phyloP scores from a whole-genome alignment of 2,888 invertebrate species.

The Adelphocoris suturalis region DNA sequence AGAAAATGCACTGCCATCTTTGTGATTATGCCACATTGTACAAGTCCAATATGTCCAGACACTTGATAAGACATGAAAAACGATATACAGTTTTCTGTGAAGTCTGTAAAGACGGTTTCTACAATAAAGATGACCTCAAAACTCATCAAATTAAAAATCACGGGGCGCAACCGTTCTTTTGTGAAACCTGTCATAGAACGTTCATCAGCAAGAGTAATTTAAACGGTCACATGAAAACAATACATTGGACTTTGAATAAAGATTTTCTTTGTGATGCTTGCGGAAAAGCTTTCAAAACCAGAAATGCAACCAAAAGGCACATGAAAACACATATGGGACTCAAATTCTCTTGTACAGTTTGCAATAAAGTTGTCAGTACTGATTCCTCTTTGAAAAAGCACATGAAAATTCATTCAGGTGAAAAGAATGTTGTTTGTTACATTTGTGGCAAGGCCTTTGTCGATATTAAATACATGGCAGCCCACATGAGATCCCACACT shows the following conservation, averaged over 20 bases:
- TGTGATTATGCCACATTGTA: conserved; percentile 79
- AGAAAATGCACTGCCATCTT: conserved; percentile 77
- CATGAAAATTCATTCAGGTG: conserved; percentile 81
- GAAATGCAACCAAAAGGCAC: conserved; percentile 78
- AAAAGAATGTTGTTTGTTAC: conserved; percentile 81
- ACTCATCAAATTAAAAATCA: conserved; percentile 81
- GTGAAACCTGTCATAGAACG: conserved; percentile 78
- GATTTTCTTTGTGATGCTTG: conserved; percentile 80
- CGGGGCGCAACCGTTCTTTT: conserved; percentile 77
- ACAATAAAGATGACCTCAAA: conserved; percentile 79
- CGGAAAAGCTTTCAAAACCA: conserved; percentile 78
- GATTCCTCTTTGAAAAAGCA: conserved; percentile 81
- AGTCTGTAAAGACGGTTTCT: conserved; percentile 78
- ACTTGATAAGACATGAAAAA: conserved; percentile 82
- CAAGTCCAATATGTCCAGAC: conserved; percentile 80
- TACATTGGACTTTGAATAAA: conserved; percentile 66
- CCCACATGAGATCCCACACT: conserved; percentile 80
- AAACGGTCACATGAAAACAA: conserved; percentile 77
- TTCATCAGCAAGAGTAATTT: conserved; percentile 79
- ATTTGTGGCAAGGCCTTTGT: conserved; percentile 80
- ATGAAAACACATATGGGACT: conserved; percentile 80
- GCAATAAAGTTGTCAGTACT: conserved; percentile 81
- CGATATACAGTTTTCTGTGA: conserved; percentile 79
- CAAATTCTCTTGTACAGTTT: conserved; percentile 81
- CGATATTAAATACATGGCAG: conserved; percentile 79